phyloP scores from a whole-genome alignment of 2,888 invertebrate genomes.

The Nemotelus nigrinus region DNA sequence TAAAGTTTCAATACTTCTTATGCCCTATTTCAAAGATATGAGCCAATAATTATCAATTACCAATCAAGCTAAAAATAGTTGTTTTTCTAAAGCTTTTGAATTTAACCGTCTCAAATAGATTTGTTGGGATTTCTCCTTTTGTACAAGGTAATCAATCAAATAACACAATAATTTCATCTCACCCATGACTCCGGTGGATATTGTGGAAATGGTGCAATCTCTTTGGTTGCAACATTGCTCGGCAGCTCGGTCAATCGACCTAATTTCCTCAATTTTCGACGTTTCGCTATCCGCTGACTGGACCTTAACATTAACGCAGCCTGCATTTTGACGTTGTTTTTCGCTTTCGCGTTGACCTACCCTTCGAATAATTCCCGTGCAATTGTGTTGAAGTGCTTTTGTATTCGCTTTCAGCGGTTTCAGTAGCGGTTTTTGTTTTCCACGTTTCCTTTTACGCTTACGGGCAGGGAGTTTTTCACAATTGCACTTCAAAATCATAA shows the following conservation, averaged over 20 bases:
- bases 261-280: slow-evolving; percentile 79
- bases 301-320: slow-evolving; percentile 92
- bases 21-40: too few species aligned
- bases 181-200: slow-evolving; percentile 85
- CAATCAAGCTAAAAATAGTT: too few species aligned
- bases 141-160: too few species aligned
- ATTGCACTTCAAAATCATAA: slow-evolving; percentile 22
- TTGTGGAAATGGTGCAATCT: slow-evolving; percentile 87
- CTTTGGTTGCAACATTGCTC: slow-evolving; percentile 87
- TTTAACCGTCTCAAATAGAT: too few species aligned
- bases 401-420: not conserved
- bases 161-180: slow-evolving; percentile 53
- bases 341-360: not conserved
- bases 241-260: slow-evolving; percentile 82
- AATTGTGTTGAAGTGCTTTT: not conserved
- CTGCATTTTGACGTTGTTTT: slow-evolving; percentile 75
- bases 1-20: too few species aligned
- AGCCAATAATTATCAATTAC: too few species aligned
- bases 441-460: slow-evolving; percentile 26
- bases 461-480: slow-evolving; percentile 16
- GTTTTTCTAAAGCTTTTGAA: too few species aligned
- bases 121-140: too few species aligned
- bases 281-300: slow-evolving; percentile 85
- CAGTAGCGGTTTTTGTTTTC: slow-evolving; percentile 5
- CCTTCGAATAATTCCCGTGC: slow-evolving; percentile 21